These are phyloP conservation scores for Drosophila phalerata DNA, from an alignment of 2,888 invertebrate species.

Conservation along the genomic window DNA sequence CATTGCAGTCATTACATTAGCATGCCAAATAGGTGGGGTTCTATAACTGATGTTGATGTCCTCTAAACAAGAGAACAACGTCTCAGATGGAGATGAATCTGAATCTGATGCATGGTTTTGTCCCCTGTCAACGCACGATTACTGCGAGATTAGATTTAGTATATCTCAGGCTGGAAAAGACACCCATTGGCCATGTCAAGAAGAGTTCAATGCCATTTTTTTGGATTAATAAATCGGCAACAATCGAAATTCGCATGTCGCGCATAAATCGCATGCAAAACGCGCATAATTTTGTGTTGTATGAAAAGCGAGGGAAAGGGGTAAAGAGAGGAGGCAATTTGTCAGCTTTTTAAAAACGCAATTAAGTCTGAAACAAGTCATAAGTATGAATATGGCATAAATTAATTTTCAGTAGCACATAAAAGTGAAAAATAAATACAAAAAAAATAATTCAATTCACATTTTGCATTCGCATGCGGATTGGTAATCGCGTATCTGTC, in stretches of 20 bases:
- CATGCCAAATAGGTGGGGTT: conserved; percentile 49
- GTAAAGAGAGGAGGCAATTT: conserved; percentile 49
- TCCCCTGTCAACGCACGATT: conserved; percentile 16
- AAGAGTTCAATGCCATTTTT: conserved; percentile 65
- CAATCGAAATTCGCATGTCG: conserved; percentile 60
- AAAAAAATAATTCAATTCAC: conserved; percentile 22
- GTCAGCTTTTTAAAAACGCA: conserved; percentile 66
- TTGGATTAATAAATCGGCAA: conserved; percentile 23
- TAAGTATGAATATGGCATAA: conserved; percentile 58
- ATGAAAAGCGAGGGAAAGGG: background rate
- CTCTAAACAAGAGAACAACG: conserved; percentile 20
- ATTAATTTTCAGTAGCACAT: conserved; percentile 72
- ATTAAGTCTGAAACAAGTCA: conserved; percentile 66
- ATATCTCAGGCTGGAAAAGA: background rate
- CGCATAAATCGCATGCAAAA: conserved; percentile 70
- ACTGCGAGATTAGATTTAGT: conserved; percentile 29
- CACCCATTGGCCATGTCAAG: background rate
- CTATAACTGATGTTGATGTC: conserved; percentile 18
- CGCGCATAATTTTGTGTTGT: conserved; percentile 50
- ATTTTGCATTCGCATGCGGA: conserved; percentile 44
- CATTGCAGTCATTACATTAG: conserved; percentile 44
- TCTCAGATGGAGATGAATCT: conserved; percentile 23
- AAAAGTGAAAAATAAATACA: conserved; percentile 8
- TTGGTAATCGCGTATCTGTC: conserved; percentile 51
- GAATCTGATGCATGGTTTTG: conserved; percentile 8